A percentile compares a stretch with the other conserved stretches of the same genome.
Evolutionary conservation across 2,888 invertebrate species (phyloP).

Genomic region (Onchidella celtica): DNA sequence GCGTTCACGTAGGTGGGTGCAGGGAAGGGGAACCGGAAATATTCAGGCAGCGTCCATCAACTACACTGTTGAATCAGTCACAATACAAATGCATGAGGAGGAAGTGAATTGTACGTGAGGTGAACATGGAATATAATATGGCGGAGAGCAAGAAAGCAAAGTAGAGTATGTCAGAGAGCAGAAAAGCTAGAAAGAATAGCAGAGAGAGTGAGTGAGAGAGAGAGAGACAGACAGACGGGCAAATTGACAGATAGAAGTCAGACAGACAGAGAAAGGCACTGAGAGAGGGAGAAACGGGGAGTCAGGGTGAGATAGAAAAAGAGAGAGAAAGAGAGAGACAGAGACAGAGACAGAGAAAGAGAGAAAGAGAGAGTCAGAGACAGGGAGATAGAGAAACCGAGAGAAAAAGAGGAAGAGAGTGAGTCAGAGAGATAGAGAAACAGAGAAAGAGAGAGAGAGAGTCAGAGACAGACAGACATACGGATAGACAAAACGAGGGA

Average conservation of each 20-base stretch:
- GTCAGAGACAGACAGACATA: slow-evolving; percentile 4
- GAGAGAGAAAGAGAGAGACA: not conserved
- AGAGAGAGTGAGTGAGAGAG: slow-evolving; percentile 3
- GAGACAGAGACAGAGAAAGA: not conserved
- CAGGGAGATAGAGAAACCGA: slow-evolving; percentile 9
- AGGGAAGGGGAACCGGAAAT: too few relatives aligned
- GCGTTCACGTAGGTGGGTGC: too few relatives aligned
- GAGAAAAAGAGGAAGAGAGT: not conserved
- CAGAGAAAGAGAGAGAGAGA: slow-evolving; percentile 12
- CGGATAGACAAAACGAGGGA: slow-evolving; percentile 2
- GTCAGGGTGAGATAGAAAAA: not conserved
- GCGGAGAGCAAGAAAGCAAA: not conserved
- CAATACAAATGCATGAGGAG: too few relatives aligned
- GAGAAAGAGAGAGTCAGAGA: not conserved
- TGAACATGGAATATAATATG: not conserved
- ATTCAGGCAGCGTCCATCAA: too few relatives aligned
- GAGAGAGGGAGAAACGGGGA: not conserved
- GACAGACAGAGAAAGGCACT: not conserved
- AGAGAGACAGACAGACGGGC: too few relatives aligned
- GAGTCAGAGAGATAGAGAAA: not conserved
- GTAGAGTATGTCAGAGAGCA: not conserved
- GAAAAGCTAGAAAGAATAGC: slow-evolving; percentile 6
- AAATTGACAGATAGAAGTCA: too few relatives aligned
- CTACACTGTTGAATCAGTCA: too few relatives aligned
- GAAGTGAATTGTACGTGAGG: too few relatives aligned